These are phyloP conservation scores for Gyps fulvus DNA, from an alignment of 2,113 vertebrate species.

Conservation along the genomic window DNA sequence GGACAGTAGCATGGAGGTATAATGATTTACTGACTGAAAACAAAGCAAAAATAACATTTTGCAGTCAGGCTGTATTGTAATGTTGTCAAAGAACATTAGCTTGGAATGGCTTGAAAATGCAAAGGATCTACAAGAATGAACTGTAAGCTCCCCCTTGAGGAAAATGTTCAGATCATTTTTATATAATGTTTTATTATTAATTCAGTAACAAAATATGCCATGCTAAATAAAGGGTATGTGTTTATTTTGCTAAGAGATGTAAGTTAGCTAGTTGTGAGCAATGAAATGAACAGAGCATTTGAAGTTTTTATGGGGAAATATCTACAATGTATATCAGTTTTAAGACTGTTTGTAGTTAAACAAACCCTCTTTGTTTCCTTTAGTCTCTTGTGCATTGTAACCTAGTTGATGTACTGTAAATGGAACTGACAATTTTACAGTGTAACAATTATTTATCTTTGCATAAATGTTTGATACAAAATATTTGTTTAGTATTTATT, in stretches of 20 bases:
- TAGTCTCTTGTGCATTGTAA: slow-evolving; percentile 60
- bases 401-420: slow-evolving; percentile 65
- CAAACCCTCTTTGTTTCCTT: slow-evolving; percentile 52
- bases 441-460: slow-evolving; percentile 79
- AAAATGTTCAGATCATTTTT: slow-evolving; percentile 75
- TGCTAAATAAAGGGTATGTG: slow-evolving; percentile 71
- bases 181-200: slow-evolving; percentile 71
- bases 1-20: slow-evolving; percentile 87
- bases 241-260: slow-evolving; percentile 73
- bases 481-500: slow-evolving; percentile 69
- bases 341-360: slow-evolving; percentile 59
- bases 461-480: slow-evolving; percentile 78
- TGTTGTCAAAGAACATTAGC: slow-evolving; percentile 70
- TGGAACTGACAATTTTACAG: slow-evolving; percentile 67
- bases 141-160: slow-evolving; percentile 80
- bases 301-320: slow-evolving; percentile 53
- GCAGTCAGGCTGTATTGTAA: slow-evolving; percentile 50
- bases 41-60: slow-evolving; percentile 44
- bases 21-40: slow-evolving; percentile 60
- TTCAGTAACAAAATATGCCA: slow-evolving; percentile 68
- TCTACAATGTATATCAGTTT: slow-evolving; percentile 44
- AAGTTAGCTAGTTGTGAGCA: slow-evolving; percentile 49
- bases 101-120: slow-evolving; percentile 83
- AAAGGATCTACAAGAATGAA: slow-evolving; percentile 74
- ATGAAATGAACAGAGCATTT: slow-evolving; percentile 43